phyloP scores from a whole-genome alignment of 2,113 vertebrate species.

The Symphodus melops region DNA sequence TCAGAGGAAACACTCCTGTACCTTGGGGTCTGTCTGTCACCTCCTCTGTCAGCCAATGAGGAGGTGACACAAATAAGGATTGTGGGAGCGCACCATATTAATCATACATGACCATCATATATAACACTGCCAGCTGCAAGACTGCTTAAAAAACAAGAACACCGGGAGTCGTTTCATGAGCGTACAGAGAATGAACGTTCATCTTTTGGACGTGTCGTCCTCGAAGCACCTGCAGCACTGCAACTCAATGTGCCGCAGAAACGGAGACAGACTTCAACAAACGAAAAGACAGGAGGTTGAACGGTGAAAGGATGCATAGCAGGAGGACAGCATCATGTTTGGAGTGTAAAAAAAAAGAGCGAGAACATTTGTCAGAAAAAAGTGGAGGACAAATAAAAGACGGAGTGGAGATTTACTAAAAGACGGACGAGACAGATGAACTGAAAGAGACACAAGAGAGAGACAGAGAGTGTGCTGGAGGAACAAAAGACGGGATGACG shows the following conservation, averaged over 20 bases:
- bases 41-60: conserved; percentile 59
- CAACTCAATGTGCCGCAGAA: conserved; percentile 64
- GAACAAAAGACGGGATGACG: conserved; percentile 65
- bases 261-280: conserved; percentile 21
- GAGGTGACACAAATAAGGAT: conserved; percentile 60
- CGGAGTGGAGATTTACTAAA: conserved; percentile 26
- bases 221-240: conserved; percentile 64
- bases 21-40: conserved; percentile 68
- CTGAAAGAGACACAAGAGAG: conserved; percentile 61
- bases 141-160: conserved; percentile 56
- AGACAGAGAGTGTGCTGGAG: conserved; percentile 46
- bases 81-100: conserved; percentile 58
- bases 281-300: conserved; percentile 18
- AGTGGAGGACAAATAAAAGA: conserved; percentile 43
- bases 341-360: conserved; percentile 51
- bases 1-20: conserved; percentile 40
- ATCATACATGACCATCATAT: conserved; percentile 74
- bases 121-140: conserved; percentile 53
- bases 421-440: conserved; percentile 56
- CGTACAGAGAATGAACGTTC: conserved; percentile 21
- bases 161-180: conserved; percentile 20
- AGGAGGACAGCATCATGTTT: conserved; percentile 25
- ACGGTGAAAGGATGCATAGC: conserved; percentile 33
- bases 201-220: conserved; percentile 44
- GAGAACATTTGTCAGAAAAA: conserved; percentile 47